These are phyloP conservation scores for Oryzias melastigma DNA, from an alignment of 2,113 vertebrate species.

Conservation along the genomic window DNA sequence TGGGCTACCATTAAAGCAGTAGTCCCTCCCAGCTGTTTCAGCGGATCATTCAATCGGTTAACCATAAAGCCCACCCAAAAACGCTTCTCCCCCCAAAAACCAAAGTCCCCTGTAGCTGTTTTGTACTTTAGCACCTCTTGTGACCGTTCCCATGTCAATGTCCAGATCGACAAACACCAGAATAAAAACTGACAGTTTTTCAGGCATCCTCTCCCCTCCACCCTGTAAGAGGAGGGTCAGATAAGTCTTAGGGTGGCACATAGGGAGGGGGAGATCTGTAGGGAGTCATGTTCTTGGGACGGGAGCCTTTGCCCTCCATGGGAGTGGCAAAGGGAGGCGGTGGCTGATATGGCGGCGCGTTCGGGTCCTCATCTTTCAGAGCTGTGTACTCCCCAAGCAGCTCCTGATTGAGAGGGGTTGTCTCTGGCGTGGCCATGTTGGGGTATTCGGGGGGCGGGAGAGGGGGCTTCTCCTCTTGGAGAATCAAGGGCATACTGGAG, in stretches of 20 bases:
- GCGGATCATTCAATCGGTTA: constrained; percentile 20
- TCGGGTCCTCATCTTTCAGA: constrained; percentile 93
- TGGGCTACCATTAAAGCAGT: constrained; percentile 53
- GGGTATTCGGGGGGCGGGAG: constrained; percentile 95
- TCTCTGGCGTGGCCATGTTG: constrained; percentile 91
- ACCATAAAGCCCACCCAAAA: constrained; percentile 33
- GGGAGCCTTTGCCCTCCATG: constrained; percentile 96
- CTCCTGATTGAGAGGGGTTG: constrained; percentile 93
- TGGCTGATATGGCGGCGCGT: constrained; percentile 95
- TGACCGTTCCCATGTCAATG: constrained; percentile 55
- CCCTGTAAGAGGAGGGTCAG: constrained; percentile 36
- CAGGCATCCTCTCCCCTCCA: constrained; percentile 46
- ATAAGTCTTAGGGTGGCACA: constrained; percentile 90
- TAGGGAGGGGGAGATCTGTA: constrained; percentile 99
- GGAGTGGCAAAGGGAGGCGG: constrained; percentile 94
- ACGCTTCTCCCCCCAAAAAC: constrained; percentile 36
- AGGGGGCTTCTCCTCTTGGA: constrained; percentile 98
- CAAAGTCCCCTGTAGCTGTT: constrained; percentile 48
- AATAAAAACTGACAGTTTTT: constrained; percentile 58
- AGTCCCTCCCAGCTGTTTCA: constrained; percentile 52
- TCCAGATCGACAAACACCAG: constrained; percentile 66
- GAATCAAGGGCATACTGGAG: constrained; percentile 96
- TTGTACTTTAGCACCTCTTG: constrained; percentile 66
- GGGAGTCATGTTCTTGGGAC: constrained; percentile 99
- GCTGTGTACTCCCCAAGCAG: constrained; percentile 91